Conservation (phyloP, 2,888 invertebrate genomes). For the Volucella inflata region DNA sequence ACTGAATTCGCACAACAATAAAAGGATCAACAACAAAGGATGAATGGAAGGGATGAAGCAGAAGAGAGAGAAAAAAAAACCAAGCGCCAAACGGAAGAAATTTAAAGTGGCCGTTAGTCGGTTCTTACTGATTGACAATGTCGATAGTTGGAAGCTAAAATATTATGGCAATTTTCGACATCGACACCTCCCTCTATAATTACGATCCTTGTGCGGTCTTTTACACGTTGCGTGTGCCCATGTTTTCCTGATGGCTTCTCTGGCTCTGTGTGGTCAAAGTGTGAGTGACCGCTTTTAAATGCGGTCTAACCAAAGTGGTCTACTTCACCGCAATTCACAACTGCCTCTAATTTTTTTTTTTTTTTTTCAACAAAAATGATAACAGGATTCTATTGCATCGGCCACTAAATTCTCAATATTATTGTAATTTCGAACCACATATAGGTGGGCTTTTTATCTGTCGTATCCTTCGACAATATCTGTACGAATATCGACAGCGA, state of each 20-base stretch:
- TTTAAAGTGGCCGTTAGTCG: constrained; percentile 66
- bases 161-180: constrained; percentile 68
- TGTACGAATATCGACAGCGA: constrained; percentile 4
- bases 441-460: neutral
- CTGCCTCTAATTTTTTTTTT: constrained; percentile 41
- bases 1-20: neutral
- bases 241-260: constrained; percentile 4
- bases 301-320: constrained; percentile 41
- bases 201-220: constrained; percentile 39
- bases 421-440: constrained; percentile 30
- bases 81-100: constrained; percentile 52
- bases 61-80: constrained; percentile 16
- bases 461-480: neutral
- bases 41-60: constrained; percentile 29
- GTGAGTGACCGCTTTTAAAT: constrained; percentile 51
- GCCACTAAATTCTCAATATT: constrained; percentile 46
- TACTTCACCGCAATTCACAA: constrained; percentile 34
- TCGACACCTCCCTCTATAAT: constrained; percentile 58
- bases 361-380: constrained; percentile 6
- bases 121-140: constrained; percentile 69
- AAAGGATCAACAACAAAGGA: constrained; percentile 24
- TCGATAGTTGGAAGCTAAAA: constrained; percentile 65
- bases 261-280: neutral
- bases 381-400: constrained; percentile 25
- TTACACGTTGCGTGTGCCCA: constrained; percentile 30